Percentiles rank a stretch among this genome's conserved stretches.
These are phyloP conservation scores for Pteronura brasiliensis DNA, from an alignment of 2,113 vertebrate genomes.

Conservation along the genomic window DNA sequence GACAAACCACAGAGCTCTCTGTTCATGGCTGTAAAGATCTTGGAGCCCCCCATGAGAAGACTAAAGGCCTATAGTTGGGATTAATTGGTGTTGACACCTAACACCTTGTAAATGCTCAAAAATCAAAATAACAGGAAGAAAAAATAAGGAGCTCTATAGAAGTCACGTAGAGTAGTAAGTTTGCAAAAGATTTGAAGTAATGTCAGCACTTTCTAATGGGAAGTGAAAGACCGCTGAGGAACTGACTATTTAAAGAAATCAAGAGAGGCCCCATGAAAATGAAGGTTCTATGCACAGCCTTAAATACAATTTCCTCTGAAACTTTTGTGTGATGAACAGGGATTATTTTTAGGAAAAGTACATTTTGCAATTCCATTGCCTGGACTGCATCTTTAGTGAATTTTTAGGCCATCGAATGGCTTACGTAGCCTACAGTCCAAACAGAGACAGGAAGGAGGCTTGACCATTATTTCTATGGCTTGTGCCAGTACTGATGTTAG, in stretches of 20 bases:
- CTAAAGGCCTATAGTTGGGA: neutral
- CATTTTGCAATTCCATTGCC: neutral
- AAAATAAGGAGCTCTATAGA: neutral
- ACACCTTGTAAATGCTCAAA: neutral
- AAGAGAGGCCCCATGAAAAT: neutral
- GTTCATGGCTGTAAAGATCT: neutral
- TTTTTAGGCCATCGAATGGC: neutral
- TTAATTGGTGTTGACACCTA: neutral
- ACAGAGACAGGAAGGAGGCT: neutral
- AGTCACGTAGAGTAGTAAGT: neutral
- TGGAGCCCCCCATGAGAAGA: neutral
- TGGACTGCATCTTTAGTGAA: neutral
- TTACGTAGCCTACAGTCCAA: neutral
- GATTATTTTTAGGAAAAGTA: conserved; percentile 1
- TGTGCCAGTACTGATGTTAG: neutral
- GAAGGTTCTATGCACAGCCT: neutral
- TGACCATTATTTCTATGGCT: neutral
- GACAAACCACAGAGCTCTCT: neutral
- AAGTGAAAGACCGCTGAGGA: conserved; percentile 56
- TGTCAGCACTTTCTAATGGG: conserved; percentile 65
- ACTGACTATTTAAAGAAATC: conserved; percentile 43
- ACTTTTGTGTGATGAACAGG: neutral
- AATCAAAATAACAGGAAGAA: conserved; percentile 51
- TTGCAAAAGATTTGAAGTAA: conserved; percentile 6
- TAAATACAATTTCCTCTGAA: conserved; percentile 7